Evolutionary conservation across 2,797 vertebrate species (phyloP), one percentile per base, ranked within the genome.

Genomic region (Halcyon chelicuti): DNA sequence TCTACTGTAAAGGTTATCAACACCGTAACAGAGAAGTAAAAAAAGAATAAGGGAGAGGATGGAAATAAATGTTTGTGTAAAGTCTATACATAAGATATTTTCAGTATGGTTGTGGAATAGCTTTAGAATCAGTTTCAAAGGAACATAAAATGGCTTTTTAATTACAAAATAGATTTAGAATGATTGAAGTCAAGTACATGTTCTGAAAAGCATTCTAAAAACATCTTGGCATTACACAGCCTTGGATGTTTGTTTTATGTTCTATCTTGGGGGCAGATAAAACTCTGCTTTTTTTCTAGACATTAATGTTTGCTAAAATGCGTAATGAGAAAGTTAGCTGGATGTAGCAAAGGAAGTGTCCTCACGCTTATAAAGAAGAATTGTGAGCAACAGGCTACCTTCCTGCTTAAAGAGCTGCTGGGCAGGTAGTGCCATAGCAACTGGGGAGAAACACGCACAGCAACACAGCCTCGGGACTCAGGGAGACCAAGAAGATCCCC

Each of bases 81-180:
- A 68, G 81, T 83, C 55, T 77, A 35, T 42, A 54, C 16, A 15
- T 23, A 60, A 60, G 65, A 26, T 60, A 67, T 62, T 77, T 90
- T 83, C 92, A 84, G 58, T 47, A 54, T 49, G 58, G 58, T 14
- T 86, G 61, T 54, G 49, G 66, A 94, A 86, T 25, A 86, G 86
- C 62, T 94, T 91, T 75, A 90, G 82, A 96, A 78, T 72, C 14
- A 7, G 44, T 97, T 96, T 95, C 91, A 96, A 94, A 94, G 77
- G 66, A 92, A 75, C 71, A 81, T 44, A 66, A 96, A 95, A 86
- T 66, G 46, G 35, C 86, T 93, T 95, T 94, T 52, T 81, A 90
- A 96, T 94, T 93, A 81, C 73, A 76, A 94, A 96, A 92, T 17
- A 86, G 83, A 88, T 94, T 85, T 72, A 51, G 49, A 95, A 83